Evolutionary conservation across 2,113 vertebrate species (phyloP).

Genomic region (Seriola rivoliana): DNA sequence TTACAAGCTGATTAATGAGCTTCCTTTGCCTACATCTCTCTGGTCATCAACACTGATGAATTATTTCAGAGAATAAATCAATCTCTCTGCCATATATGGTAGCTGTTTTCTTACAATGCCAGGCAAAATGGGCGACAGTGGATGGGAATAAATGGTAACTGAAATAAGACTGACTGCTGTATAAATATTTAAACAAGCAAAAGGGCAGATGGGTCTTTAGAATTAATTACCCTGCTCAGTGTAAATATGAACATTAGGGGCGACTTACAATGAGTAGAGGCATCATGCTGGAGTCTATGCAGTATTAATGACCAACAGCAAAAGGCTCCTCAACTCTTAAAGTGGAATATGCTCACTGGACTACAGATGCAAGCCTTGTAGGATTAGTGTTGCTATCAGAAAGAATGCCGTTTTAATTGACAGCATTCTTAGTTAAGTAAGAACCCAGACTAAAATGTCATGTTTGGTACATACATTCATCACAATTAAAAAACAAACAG

Average conservation of each 20-base stretch:
- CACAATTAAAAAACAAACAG: too few species aligned
- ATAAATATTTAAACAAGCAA: conserved; percentile 86
- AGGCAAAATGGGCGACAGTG: conserved; percentile 36
- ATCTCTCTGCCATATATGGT: conserved; percentile 46
- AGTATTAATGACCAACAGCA: conserved; percentile 78
- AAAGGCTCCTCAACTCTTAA: conserved; percentile 40
- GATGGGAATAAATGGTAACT: conserved; percentile 46
- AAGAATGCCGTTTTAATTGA: neutral
- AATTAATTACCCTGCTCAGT: conserved; percentile 82
- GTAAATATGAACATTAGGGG: conserved; percentile 80
- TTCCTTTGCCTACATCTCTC: conserved; percentile 20
- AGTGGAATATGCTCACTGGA: conserved; percentile 28
- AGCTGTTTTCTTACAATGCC: conserved; percentile 13
- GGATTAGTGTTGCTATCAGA: neutral
- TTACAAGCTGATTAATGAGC: conserved; percentile 44
- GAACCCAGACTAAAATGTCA: neutral
- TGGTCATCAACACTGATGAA: conserved; percentile 51
- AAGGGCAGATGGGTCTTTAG: conserved; percentile 83
- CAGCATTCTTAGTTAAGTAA: neutral
- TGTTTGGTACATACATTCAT: too few species aligned
- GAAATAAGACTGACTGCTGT: conserved; percentile 54
- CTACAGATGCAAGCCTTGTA: conserved; percentile 7
- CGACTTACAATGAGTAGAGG: conserved; percentile 60
- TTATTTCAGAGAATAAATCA: conserved; percentile 68
- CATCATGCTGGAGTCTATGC: conserved; percentile 73